Base-by-base conservation (phyloP, 2,888 invertebrate genomes). In the Choristoneura rosaceana region DNA sequence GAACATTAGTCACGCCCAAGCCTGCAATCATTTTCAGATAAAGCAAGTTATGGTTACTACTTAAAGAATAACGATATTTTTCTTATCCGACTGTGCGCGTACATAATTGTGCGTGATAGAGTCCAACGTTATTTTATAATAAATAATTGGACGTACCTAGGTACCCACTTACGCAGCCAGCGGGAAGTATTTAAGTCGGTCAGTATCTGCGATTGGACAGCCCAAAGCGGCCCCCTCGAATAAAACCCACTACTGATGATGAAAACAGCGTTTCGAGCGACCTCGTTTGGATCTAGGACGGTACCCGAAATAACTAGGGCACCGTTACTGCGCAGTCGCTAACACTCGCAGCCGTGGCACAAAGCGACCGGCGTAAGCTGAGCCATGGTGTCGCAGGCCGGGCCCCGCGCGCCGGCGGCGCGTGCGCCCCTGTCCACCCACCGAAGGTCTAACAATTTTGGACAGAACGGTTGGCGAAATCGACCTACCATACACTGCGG, bases 221-320 rank as follows among this genome's bases (percentile, higher is more conserved):
- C 91, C 92, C 90, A 84, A 73, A 80, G 90, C 79, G 92, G 92
- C 92, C 91, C 90, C 92, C 88, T 89, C 89, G 85, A 87, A 89
- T 87, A 86, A 89, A 90, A 90, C 87, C 84, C 81, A 84, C 81
- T 85, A 84, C 80, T 88, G 88, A 87, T 91, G 90, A 90, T 92
- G 91, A 91, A 91, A 91, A 92, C 90, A 84, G 85, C 88, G 87
- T 87, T 88, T 85, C 84, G 77, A 81, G 79, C 80, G 92, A 87
- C 93, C 91, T 92, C 91, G 92, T 88, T 89, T 76, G 80, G 80
- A 92, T 90, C 88, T 93, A 92, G 93, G 90, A 88, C 93, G 86
- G 86, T 85, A 91, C 89, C 93, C 91, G 83, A 93, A 93, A 93
- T 92, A 92, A 92, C 93, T 92, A 90, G 92, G 92, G 84, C 93